Evolutionary conservation across 1,140 invertebrate genomes (phyloP).

Genomic region (Hycleus cichorii): DNA sequence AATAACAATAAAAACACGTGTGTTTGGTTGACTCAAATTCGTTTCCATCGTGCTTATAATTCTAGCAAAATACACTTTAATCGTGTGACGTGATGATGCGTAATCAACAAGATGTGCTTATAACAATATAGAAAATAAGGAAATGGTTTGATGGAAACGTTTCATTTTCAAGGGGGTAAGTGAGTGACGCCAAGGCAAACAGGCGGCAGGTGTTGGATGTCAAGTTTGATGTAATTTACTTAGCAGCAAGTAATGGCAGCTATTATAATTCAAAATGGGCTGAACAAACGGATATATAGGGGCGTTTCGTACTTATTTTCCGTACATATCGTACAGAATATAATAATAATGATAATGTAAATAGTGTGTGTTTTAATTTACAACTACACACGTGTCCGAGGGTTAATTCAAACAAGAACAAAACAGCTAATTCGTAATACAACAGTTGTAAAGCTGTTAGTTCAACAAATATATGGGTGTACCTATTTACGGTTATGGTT

Average conservation of each 20-base stretch:
- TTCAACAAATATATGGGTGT: too few relatives aligned
- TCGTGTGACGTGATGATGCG: conserved; percentile 6
- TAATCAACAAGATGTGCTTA: neutral
- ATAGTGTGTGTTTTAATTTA: too few relatives aligned
- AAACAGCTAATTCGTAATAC: too few relatives aligned
- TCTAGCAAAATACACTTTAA: too few relatives aligned
- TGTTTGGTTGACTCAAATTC: too few relatives aligned
- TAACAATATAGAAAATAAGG: neutral
- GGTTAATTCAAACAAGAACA: too few relatives aligned
- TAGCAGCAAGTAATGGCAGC: conserved; percentile 14
- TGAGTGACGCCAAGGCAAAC: neutral
- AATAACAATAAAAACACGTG: too few relatives aligned
- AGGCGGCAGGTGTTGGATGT: conserved; percentile 14
- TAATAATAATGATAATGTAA: too few relatives aligned
- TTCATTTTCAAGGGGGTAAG: neutral
- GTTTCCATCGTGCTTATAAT: too few relatives aligned
- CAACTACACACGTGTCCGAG: too few relatives aligned
- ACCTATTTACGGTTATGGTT: too few relatives aligned
- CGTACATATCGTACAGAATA: neutral
- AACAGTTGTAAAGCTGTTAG: too few relatives aligned
- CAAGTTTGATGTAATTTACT: conserved; percentile 16
- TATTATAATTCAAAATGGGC: conserved; percentile 8
- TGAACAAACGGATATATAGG: neutral
- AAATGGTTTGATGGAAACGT: neutral
- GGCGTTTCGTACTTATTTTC: conserved; percentile 3